Evolutionary conservation across 2,888 invertebrate species (phyloP).

Genomic region (Patella depressa): DNA sequence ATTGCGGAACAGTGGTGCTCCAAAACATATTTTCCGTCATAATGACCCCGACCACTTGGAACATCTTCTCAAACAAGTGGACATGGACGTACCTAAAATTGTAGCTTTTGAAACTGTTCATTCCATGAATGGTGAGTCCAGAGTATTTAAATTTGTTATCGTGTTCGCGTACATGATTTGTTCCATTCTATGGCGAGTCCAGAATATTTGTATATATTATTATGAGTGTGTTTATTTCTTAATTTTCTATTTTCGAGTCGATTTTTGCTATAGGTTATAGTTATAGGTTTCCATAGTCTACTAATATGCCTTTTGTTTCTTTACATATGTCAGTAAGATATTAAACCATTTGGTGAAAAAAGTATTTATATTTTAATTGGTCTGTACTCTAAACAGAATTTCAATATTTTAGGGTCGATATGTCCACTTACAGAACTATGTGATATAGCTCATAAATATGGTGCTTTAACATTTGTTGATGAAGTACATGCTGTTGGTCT

Average conservation of each 20-base stretch:
- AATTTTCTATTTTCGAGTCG: too few relatives aligned
- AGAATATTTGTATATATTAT: too few relatives aligned
- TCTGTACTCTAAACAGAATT: background rate
- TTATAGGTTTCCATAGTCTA: too few relatives aligned
- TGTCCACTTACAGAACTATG: constrained; percentile 92
- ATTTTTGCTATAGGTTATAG: too few relatives aligned
- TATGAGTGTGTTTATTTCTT: too few relatives aligned
- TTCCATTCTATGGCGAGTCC: too few relatives aligned
- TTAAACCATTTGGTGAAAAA: too few relatives aligned
- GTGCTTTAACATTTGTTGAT: constrained; percentile 94
- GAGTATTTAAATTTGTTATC: too few relatives aligned
- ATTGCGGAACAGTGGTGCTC: constrained; percentile 90
- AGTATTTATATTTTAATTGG: too few relatives aligned
- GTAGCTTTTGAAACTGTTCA: constrained; percentile 99
- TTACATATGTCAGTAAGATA: too few relatives aligned
- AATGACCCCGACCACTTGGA: constrained; percentile 80
- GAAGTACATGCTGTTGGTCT: constrained; percentile 98
- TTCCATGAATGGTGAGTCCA: constrained; percentile 86
- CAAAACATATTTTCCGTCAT: constrained; percentile 94
- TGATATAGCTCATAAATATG: constrained; percentile 89
- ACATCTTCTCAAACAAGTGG: constrained; percentile 80
- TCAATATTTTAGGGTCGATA: constrained; percentile 78
- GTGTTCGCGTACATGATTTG: too few relatives aligned
- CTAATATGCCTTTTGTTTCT: too few relatives aligned
- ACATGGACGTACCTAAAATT: constrained; percentile 87